Evolutionary conservation across 2,797 vertebrate species (phyloP).

Genomic region (Sebastes elongatus): DNA sequence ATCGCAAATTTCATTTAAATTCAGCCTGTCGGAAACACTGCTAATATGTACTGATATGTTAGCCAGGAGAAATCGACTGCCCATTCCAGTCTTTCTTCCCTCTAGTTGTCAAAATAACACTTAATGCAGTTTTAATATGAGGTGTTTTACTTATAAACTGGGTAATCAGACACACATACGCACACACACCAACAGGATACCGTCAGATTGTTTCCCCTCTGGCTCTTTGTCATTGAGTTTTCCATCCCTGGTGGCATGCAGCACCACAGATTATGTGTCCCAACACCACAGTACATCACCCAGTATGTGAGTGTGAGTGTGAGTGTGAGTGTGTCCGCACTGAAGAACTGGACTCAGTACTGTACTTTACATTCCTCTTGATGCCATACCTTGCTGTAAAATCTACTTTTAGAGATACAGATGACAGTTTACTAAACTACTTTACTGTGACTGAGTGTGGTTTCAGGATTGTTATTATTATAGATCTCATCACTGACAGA

Average conservation of each 20-base stretch:
- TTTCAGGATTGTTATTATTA: not conserved
- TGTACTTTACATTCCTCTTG: conserved; percentile 27
- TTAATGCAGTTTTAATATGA: conserved; percentile 1
- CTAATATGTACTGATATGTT: not conserved
- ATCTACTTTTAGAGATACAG: not conserved
- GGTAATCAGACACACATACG: not conserved
- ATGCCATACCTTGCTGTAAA: conserved; percentile 12
- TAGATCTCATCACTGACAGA: not conserved
- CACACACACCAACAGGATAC: not conserved
- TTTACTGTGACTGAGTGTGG: not conserved
- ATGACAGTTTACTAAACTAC: not conserved
- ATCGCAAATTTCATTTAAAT: not conserved
- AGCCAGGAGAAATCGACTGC: not conserved
- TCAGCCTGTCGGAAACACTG: not conserved
- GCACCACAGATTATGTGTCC: not conserved
- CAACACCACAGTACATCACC: not conserved
- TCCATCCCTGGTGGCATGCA: conserved; percentile 18
- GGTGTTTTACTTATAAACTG: not conserved
- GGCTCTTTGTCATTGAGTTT: conserved; percentile 28
- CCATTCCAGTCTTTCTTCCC: not conserved
- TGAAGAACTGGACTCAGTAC: conserved; percentile 5
- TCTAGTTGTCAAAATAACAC: not conserved
- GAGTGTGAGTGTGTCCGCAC: not conserved
- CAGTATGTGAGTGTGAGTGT: not conserved
- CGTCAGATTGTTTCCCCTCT: not conserved